A percentile compares a stretch with the other conserved stretches of the same genome.
Conservation (phyloP, 2,797 vertebrate species). For the Poliocrania exsul region DNA sequence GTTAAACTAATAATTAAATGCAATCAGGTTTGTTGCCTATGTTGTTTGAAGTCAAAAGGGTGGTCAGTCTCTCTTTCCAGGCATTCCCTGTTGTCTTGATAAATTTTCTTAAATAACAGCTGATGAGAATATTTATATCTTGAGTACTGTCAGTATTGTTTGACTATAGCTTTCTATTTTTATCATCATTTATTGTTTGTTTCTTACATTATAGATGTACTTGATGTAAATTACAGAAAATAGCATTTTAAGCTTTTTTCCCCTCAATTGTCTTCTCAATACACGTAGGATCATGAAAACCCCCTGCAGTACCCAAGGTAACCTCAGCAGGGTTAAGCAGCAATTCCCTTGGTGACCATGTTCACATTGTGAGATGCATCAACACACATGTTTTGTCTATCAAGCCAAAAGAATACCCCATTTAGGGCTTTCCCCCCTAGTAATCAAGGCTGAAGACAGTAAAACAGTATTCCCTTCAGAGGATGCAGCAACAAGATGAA, state of each 20-base stretch:
- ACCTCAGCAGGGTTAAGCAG: conserved; percentile 2
- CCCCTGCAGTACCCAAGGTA: not conserved
- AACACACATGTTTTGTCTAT: conserved; percentile 56
- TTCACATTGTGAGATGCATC: conserved; percentile 3
- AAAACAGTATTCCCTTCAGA: conserved; percentile 78
- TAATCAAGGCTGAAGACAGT: conserved; percentile 54
- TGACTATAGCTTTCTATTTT: not conserved
- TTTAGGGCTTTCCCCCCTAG: conserved; percentile 46
- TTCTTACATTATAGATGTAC: not conserved
- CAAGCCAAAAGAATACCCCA: conserved; percentile 14
- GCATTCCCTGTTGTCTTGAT: not conserved
- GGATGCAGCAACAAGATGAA: not conserved
- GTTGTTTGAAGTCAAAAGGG: conserved; percentile 6
- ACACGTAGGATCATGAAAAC: not conserved
- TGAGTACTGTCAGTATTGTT: not conserved
- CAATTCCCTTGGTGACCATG: not conserved
- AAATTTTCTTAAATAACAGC: not conserved
- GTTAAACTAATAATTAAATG: conserved; percentile 25
- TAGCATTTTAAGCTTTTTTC: not conserved
- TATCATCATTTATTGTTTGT: not conserved
- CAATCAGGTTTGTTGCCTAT: conserved; percentile 7
- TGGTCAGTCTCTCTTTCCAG: not conserved
- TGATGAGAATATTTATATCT: conserved; percentile 20
- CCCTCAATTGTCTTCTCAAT: conserved; percentile 39
- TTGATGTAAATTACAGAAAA: conserved; percentile 44